phyloP scores from a whole-genome alignment of 2,113 vertebrate genomes.

The Thamnophis sirtalis region DNA sequence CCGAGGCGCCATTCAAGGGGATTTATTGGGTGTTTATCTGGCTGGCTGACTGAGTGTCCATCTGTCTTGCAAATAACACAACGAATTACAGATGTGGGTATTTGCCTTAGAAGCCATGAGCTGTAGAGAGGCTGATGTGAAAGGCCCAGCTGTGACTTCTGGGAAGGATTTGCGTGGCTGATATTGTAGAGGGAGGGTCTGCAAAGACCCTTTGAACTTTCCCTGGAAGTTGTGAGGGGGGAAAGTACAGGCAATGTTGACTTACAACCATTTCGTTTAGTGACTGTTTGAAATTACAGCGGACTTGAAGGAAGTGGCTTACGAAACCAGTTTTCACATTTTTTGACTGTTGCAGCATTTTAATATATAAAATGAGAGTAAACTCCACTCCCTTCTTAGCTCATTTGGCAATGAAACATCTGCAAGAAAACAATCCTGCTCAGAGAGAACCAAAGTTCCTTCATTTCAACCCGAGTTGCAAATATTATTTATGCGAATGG shows the following conservation, averaged over 20 bases:
- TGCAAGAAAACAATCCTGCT: too few species aligned
- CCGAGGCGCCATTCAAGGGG: neutral
- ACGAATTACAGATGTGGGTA: neutral
- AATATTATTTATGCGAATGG: neutral
- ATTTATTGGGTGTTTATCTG: neutral
- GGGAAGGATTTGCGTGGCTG: neutral
- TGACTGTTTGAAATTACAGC: neutral
- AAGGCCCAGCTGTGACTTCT: neutral
- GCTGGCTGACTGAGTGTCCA: neutral
- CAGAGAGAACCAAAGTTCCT: too few species aligned
- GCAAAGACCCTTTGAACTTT: neutral
- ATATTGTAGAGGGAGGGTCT: neutral
- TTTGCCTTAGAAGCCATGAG: neutral
- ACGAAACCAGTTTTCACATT: neutral
- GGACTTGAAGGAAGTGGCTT: neutral
- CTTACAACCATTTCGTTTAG: neutral
- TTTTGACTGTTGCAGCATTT: neutral
- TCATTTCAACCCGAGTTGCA: neutral
- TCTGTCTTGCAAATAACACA: neutral
- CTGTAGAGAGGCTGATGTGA: neutral
- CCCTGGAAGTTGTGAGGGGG: neutral
- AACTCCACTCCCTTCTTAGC: too few species aligned
- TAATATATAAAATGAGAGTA: neutral
- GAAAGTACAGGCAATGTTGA: neutral
- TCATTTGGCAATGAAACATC: too few species aligned